phyloP scores from a whole-genome alignment of 2,113 vertebrate species.

The Rattus rattus region DNA sequence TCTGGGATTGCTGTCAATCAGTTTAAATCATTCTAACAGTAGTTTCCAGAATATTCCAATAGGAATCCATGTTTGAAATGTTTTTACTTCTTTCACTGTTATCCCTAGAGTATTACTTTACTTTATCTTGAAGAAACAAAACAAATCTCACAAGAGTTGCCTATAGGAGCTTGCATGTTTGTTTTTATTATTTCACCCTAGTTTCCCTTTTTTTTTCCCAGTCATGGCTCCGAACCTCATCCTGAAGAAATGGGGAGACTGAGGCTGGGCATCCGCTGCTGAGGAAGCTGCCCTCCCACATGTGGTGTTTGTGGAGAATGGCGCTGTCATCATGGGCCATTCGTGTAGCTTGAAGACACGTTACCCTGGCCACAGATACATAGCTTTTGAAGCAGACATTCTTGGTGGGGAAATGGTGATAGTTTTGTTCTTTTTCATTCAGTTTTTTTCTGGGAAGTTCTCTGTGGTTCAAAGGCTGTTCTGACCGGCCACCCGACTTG shows the following conservation, averaged over 20 bases:
- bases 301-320: conserved; percentile 59
- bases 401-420: conserved; percentile 74
- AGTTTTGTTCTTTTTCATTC: conserved; percentile 56
- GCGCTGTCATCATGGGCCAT: conserved; percentile 56
- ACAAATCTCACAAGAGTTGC: neutral
- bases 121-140: conserved; percentile 23
- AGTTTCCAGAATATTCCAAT: conserved; percentile 29
- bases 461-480: conserved; percentile 83
- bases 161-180: neutral
- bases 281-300: neutral
- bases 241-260: conserved; percentile 77
- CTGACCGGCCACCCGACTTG: conserved; percentile 76
- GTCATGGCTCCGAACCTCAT: conserved; percentile 87
- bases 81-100: neutral
- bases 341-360: conserved; percentile 53
- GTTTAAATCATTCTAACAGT: conserved; percentile 16
- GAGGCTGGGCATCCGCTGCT: conserved; percentile 68
- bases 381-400: conserved; percentile 69
- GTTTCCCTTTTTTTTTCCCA: conserved; percentile 72
- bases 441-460: conserved; percentile 73
- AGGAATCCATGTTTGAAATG: conserved; percentile 26
- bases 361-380: conserved; percentile 57
- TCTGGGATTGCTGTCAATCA: neutral
- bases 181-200: neutral
- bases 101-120: conserved; percentile 3